Evolutionary conservation across 64 coral and sea anemone genomes (phyloP).

Genomic region (Anthopleura sola): DNA sequence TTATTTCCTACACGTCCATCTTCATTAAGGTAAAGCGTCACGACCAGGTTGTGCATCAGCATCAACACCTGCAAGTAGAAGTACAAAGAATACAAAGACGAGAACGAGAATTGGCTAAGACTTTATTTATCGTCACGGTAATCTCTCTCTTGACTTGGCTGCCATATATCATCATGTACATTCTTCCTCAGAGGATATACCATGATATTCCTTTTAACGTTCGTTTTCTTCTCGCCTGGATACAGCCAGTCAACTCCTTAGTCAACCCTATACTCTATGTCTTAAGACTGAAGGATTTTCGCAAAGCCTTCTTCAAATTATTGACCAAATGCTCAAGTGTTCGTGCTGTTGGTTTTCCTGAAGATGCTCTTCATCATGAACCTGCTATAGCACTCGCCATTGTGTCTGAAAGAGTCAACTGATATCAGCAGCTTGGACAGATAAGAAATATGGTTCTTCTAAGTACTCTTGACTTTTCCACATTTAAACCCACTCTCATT

Average conservation of each 20-base stretch:
- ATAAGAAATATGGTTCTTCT: background rate
- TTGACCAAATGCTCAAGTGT: constrained; percentile 12
- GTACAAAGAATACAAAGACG: background rate
- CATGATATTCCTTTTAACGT: background rate
- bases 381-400: background rate
- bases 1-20: background rate
- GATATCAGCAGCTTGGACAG: background rate
- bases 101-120: constrained; percentile 2
- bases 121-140: constrained; percentile 9
- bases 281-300: constrained; percentile 10
- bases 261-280: constrained; percentile 11
- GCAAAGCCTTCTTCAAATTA: background rate
- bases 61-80: background rate
- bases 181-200: background rate
- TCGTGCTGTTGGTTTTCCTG: background rate
- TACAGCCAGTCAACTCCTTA: background rate
- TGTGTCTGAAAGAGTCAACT: background rate
- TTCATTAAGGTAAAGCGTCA: constrained; percentile 8
- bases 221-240: background rate
- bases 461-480: background rate
- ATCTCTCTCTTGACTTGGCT: constrained; percentile 15
- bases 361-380: background rate
- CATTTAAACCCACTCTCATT: background rate
- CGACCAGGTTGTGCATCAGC: background rate
- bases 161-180: background rate